Percentiles rank a stretch among this genome's conserved stretches.
These are phyloP conservation scores for Dendrolimus houi DNA, from an alignment of 2,888 invertebrate species.

Conservation along the genomic window DNA sequence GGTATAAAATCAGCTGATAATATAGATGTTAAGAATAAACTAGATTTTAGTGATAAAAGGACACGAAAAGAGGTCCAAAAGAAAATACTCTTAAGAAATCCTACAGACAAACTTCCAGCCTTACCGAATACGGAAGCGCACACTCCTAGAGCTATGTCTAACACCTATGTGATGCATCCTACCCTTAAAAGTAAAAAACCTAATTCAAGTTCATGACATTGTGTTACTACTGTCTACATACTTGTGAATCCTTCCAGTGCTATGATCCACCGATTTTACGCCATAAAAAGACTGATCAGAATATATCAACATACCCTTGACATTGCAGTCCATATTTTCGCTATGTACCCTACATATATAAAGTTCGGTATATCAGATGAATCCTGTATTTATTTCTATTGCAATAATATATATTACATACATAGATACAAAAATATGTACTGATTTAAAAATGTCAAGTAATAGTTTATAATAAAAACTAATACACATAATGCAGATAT, in stretches of 20 bases:
- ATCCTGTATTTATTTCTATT: too few species aligned
- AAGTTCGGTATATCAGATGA: too few species aligned
- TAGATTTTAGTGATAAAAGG: constrained; percentile 77
- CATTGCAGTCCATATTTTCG: too few species aligned
- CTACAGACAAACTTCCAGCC: constrained; percentile 85
- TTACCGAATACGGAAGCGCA: constrained; percentile 72
- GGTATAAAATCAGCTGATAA: constrained; percentile 63
- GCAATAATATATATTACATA: too few species aligned
- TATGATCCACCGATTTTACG: constrained; percentile 56
- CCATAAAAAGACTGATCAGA: constrained; percentile 54
- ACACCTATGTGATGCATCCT: constrained; percentile 81
- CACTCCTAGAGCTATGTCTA: constrained; percentile 80
- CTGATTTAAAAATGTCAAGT: too few species aligned
- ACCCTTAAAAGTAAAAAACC: constrained; percentile 60
- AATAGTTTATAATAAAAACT: too few species aligned
- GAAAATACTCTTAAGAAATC: constrained; percentile 78
- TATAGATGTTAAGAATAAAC: constrained; percentile 61
- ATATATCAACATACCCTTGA: too few species aligned
- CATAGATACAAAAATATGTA: too few species aligned
- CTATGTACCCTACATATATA: too few species aligned
- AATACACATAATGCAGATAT: too few species aligned
- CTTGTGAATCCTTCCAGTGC: constrained; percentile 73
- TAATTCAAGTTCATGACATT: constrained; percentile 63
- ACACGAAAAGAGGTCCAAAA: constrained; percentile 79
- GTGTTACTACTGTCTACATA: constrained; percentile 21